Evolutionary conservation across 2,113 vertebrate species (phyloP).

Genomic region (Ranitomeya variabilis): DNA sequence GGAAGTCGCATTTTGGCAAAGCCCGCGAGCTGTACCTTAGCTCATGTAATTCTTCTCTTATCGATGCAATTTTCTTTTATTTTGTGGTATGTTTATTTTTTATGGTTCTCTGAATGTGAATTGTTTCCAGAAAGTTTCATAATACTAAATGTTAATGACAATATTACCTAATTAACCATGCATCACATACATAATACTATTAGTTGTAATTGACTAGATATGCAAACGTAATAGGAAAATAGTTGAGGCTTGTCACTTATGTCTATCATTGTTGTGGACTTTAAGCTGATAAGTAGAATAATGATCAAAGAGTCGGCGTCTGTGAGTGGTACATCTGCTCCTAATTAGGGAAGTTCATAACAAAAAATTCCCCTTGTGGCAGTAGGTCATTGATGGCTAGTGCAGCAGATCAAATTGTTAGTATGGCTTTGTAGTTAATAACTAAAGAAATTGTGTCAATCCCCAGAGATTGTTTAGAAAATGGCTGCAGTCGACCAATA

Average conservation of each 20-base stretch:
- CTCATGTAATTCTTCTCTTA: no score
- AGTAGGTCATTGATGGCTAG: neutral
- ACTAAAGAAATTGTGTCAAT: neutral
- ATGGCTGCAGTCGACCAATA: no score
- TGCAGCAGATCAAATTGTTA: neutral
- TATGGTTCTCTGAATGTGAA: neutral
- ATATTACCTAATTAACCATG: no score
- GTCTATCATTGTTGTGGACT: neutral
- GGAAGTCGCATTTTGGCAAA: no score
- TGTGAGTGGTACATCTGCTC: neutral
- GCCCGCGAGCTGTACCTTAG: no score
- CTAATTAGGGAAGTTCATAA: neutral
- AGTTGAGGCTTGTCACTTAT: neutral
- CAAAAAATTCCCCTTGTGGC: neutral
- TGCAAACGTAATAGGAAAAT: neutral
- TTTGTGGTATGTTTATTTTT: neutral
- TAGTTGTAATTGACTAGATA: neutral
- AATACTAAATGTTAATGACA: no score
- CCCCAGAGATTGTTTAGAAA: neutral
- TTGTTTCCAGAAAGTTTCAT: neutral
- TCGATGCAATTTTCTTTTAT: neutral
- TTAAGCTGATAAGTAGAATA: neutral
- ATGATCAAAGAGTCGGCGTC: neutral
- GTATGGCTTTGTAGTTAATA: neutral
- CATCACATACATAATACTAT: neutral